These are phyloP conservation scores for Aquatica leii DNA, from an alignment of 2,888 invertebrate species.

Conservation along the genomic window DNA sequence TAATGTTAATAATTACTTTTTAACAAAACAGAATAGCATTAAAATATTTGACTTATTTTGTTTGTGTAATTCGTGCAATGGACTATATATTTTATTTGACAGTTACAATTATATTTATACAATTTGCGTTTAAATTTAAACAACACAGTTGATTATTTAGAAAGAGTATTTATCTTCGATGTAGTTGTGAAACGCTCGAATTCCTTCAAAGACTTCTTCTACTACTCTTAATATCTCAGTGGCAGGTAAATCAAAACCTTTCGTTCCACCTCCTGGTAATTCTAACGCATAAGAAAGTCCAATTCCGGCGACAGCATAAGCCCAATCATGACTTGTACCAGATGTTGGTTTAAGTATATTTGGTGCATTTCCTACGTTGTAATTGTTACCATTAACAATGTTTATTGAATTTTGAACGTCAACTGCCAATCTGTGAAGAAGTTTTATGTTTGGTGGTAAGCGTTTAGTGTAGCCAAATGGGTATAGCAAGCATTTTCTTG, in stretches of 20 bases:
- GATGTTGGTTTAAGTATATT: constrained; percentile 64
- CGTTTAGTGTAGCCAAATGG: constrained; percentile 71
- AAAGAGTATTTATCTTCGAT: constrained; percentile 70
- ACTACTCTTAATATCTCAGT: constrained; percentile 65
- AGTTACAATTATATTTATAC: no score
- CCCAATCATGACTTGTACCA: constrained; percentile 74
- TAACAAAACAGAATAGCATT: no score
- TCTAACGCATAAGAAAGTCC: constrained; percentile 71
- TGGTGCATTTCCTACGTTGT: constrained; percentile 62
- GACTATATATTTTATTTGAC: no score
- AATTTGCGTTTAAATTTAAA: no score
- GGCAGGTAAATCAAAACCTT: constrained; percentile 68
- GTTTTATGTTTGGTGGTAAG: constrained; percentile 62
- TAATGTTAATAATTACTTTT: no score
- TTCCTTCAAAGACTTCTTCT: constrained; percentile 68
- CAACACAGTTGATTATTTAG: no score
- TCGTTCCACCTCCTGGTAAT: constrained; percentile 65
- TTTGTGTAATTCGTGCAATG: no score
- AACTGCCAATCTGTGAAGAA: constrained; percentile 60
- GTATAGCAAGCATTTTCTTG: constrained; percentile 65
- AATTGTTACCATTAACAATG: constrained; percentile 55
- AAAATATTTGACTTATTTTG: no score
- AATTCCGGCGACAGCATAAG: constrained; percentile 64
- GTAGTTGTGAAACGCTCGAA: constrained; percentile 63
- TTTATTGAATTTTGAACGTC: constrained; percentile 60